Evolutionary conservation across 2,113 vertebrate genomes (phyloP), one percentile per base, ranked within the genome.

Genomic region (Thermophis baileyi): DNA sequence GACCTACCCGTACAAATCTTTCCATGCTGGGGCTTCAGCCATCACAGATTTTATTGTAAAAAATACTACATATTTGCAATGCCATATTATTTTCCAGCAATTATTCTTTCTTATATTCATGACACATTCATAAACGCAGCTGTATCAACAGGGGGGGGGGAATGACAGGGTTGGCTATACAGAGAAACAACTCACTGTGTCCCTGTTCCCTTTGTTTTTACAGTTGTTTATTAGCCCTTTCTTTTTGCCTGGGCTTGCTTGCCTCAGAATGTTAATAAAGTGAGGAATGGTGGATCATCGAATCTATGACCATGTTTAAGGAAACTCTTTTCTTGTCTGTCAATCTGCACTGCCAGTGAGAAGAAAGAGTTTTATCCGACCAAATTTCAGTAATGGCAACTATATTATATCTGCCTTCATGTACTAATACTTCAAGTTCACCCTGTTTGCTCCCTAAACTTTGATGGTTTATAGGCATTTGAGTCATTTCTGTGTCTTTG

Each of bases 31-130:
- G 27, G 81, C 93, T 96, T 97, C 96, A 93, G 97, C 98, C 97
- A 98, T 99, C 98, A 99, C 98, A 98, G 98, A 97, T 97, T 98
- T 97, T 97, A 98, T 99, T 99, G 99, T 99, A 93, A 95, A 11
- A 93, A 97, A 97, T 95, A 93, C 96, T 97, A 98, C 98, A 98
- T 99, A 98, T 99, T 99, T 98, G 97, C 89, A 97, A 97, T 97
- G 97, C 97, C 95, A 95, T 96, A 94, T 97, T 96, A 97, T 97
- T 97, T 98, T 95, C 97, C 96, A 96, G 97, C 95, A 96, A 96
- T 97, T 97, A 95, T 95, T 97, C 97, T 96, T 98, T 93, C 96
- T 95, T 96, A 97, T 97, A 96, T 96, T 97, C 96, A 92, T 96
- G 97, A 97, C 96, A 97, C 97, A 97, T 96, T 95, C 94, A 96